phyloP scores from a whole-genome alignment of 2,888 invertebrate genomes.

The Geotrupes spiniger region DNA sequence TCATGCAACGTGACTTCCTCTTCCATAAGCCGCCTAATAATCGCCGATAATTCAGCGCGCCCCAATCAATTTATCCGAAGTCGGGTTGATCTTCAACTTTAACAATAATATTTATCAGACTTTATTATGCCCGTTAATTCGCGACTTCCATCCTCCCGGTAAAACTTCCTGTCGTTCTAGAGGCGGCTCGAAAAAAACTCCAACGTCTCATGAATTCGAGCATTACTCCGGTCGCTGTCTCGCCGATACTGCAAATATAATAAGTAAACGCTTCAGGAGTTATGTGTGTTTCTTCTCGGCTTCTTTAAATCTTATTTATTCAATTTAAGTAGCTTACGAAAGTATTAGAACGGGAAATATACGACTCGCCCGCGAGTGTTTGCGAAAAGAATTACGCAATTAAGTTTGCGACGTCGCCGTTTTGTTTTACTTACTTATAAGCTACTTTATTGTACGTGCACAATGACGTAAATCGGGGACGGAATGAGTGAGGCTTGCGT shows the following conservation, averaged over 20 bases:
- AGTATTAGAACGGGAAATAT: background rate
- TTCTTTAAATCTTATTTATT: slow-evolving; percentile 16
- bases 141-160: background rate
- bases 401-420: too few species aligned
- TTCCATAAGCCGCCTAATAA: too few species aligned
- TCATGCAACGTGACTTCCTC: too few species aligned
- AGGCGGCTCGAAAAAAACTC: background rate
- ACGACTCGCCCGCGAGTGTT: too few species aligned
- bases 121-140: slow-evolving; percentile 12
- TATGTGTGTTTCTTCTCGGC: background rate
- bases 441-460: too few species aligned
- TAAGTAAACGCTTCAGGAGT: background rate
- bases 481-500: too few species aligned
- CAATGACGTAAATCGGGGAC: too few species aligned
- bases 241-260: slow-evolving; percentile 2
- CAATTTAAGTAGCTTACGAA: slow-evolving; percentile 10
- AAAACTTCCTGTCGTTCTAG: background rate
- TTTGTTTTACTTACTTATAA: too few species aligned
- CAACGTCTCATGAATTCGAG: background rate
- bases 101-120: slow-evolving; percentile 22
- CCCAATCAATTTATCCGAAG: slow-evolving; percentile 3
- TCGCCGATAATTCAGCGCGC: background rate
- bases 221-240: background rate
- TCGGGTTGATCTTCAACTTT: slow-evolving; percentile 10
- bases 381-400: too few species aligned